Evolutionary conservation across 2,113 vertebrate species (phyloP).

Genomic region (Oryzias melastigma): DNA sequence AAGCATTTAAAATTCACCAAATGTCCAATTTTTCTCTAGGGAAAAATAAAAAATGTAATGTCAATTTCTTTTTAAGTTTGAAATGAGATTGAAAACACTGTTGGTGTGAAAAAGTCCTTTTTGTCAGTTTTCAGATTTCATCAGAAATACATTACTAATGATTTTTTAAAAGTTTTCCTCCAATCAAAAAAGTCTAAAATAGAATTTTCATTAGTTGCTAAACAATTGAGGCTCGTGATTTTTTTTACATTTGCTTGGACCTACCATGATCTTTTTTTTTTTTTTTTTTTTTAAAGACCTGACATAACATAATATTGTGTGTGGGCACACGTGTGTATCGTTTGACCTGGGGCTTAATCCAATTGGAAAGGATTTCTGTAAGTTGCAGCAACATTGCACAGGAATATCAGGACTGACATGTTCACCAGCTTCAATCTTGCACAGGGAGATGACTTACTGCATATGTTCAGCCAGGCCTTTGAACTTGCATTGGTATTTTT

Average conservation of each 20-base stretch:
- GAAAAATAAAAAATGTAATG: not conserved
- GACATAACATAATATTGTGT: not conserved
- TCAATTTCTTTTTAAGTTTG: conserved; percentile 6
- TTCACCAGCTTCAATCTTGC: conserved; percentile 20
- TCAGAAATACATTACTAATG: conserved; percentile 7
- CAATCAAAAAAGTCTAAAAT: not conserved
- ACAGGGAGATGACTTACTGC: conserved; percentile 19
- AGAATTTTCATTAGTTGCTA: not conserved
- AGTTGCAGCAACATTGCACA: conserved; percentile 34
- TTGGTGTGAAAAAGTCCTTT: not conserved
- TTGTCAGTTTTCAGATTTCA: not conserved
- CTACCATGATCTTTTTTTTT: no score
- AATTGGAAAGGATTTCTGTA: not conserved
- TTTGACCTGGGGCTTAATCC: not conserved
- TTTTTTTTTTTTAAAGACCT: no score
- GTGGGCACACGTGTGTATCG: not conserved
- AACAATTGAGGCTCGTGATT: not conserved
- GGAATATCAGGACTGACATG: conserved; percentile 14
- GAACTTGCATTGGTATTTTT: conserved; percentile 35
- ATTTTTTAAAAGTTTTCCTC: not conserved
- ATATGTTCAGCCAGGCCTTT: conserved; percentile 36
- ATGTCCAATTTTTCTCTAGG: not conserved
- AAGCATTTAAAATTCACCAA: no score
- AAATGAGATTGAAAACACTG: not conserved
- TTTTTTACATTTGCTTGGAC: not conserved